Percentiles rank a stretch among this genome's conserved stretches.
phyloP scores from a whole-genome alignment of 2,797 vertebrate species.

The Sebastes variabilis region DNA sequence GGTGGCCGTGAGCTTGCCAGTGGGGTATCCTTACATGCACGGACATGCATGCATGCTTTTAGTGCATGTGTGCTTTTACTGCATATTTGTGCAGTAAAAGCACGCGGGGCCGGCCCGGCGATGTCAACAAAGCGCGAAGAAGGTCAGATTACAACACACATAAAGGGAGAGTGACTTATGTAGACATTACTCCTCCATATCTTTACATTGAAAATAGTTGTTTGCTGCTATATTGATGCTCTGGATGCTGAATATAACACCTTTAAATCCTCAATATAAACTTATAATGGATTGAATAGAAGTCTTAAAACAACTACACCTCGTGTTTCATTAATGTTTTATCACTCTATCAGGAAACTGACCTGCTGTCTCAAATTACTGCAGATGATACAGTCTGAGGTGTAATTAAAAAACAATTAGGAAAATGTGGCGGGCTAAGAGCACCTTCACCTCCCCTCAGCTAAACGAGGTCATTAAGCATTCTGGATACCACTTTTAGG shows the following conservation, averaged over 20 bases:
- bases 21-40: no score
- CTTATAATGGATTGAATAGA: slow-evolving; percentile 23
- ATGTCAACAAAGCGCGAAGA: neutral
- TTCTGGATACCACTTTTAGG: slow-evolving; percentile 80
- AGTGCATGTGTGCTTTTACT: no score
- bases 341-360: slow-evolving; percentile 82
- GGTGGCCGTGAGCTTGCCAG: no score
- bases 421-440: slow-evolving; percentile 84
- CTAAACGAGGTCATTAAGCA: slow-evolving; percentile 85
- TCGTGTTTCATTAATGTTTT: slow-evolving; percentile 76
- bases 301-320: slow-evolving; percentile 41
- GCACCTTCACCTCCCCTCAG: slow-evolving; percentile 79
- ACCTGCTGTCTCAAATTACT: slow-evolving; percentile 88
- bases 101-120: rapidly evolving
- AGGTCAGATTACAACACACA: neutral
- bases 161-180: neutral
- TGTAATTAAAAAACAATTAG: slow-evolving; percentile 92
- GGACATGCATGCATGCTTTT: no score
- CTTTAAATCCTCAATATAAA: neutral
- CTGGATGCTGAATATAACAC: neutral
- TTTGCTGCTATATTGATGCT: neutral
- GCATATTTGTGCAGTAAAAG: no score
- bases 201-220: neutral
- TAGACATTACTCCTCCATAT: no score
- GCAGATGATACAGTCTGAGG: slow-evolving; percentile 86